Percentiles rank a stretch among this genome's conserved stretches.
Conservation (phyloP, 2,113 vertebrate genomes). For the Mustelus asterias region DNA sequence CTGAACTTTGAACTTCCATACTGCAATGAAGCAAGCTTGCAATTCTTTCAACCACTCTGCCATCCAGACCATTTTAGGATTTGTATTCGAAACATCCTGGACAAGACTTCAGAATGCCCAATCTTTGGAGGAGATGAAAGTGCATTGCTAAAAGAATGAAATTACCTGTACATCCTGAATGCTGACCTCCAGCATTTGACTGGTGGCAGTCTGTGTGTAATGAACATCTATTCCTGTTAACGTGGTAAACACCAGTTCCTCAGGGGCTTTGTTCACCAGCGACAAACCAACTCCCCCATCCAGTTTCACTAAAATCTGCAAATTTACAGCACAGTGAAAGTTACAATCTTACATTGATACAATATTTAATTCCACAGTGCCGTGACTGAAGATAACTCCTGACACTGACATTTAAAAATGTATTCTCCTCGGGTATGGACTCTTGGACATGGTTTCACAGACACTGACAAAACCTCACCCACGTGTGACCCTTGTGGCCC, state of each 20-base stretch:
- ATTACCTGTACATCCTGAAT: slow-evolving; percentile 83
- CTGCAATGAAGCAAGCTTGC: background rate
- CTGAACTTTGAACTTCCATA: background rate
- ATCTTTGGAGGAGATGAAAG: background rate
- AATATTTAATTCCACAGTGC: background rate
- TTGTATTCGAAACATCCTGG: background rate
- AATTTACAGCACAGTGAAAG: slow-evolving; percentile 22
- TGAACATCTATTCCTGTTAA: slow-evolving; percentile 79
- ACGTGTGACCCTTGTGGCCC: background rate
- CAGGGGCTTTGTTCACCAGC: slow-evolving; percentile 86
- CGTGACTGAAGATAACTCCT: background rate
- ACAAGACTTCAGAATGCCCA: background rate
- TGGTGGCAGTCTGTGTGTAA: slow-evolving; percentile 72
- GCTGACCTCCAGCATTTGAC: slow-evolving; percentile 81
- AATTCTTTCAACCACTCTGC: background rate
- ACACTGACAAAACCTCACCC: background rate
- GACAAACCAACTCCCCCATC: slow-evolving; percentile 89
- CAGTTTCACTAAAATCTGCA: slow-evolving; percentile 77
- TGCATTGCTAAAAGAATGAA: background rate
- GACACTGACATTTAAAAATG: background rate
- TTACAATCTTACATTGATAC: background rate
- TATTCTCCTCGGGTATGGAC: background rate
- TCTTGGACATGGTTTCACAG: background rate
- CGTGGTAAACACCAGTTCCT: slow-evolving; percentile 82
- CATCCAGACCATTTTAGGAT: background rate